Evolutionary conservation across 2,113 vertebrate genomes (phyloP).

Genomic region (Sapajus apella): DNA sequence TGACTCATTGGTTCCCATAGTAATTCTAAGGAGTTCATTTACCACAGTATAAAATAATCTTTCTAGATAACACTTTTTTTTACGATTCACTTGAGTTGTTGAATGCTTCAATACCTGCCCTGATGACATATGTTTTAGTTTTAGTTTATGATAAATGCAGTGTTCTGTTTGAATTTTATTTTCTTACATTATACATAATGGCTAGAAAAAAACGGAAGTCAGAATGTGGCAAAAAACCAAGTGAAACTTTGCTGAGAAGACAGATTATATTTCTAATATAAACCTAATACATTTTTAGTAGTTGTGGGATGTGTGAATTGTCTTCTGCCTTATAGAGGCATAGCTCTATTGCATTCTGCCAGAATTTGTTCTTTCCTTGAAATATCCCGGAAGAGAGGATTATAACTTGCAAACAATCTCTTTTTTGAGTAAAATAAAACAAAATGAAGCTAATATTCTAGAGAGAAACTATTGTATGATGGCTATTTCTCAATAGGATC

Average conservation of each 20-base stretch:
- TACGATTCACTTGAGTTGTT: neutral
- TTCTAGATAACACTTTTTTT: neutral
- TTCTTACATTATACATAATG: conserved; percentile 39
- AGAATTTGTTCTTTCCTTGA: conserved; percentile 54
- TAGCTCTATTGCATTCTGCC: conserved; percentile 40
- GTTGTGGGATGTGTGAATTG: conserved; percentile 62
- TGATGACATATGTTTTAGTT: neutral
- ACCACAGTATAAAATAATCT: neutral
- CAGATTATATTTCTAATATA: conserved; percentile 63
- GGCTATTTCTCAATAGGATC: neutral
- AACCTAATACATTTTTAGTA: conserved; percentile 65
- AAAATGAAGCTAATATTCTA: neutral
- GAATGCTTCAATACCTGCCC: neutral
- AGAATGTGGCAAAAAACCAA: conserved; percentile 55
- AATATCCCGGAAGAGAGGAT: conserved; percentile 49
- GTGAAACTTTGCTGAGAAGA: conserved; percentile 37
- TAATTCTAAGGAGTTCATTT: neutral
- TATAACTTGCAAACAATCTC: neutral
- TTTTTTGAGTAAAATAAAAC: conserved; percentile 41
- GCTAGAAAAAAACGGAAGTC: conserved; percentile 19
- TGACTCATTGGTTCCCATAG: neutral
- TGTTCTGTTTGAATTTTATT: conserved; percentile 37
- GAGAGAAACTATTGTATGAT: neutral
- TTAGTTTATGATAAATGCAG: neutral
- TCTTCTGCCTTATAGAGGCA: conserved; percentile 50